Conservation (phyloP, 2,888 invertebrate genomes). For the Chloroclystis v-ata region DNA sequence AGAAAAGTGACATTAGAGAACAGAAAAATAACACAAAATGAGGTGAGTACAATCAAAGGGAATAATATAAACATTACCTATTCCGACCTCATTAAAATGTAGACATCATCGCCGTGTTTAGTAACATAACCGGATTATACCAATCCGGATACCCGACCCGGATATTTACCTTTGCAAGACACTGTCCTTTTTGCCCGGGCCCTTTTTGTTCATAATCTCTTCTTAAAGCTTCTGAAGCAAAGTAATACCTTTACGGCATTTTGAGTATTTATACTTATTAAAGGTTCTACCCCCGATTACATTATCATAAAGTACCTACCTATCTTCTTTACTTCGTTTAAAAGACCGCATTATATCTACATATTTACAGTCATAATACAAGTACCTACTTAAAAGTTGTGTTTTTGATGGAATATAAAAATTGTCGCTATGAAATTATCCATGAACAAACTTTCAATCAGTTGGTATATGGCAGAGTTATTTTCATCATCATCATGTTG, state of each 20-base stretch:
- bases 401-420: too few species aligned
- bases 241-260: slow-evolving; percentile 12
- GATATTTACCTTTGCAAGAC: slow-evolving; percentile 9
- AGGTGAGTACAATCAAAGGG: not conserved
- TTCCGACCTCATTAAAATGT: too few species aligned
- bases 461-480: too few species aligned
- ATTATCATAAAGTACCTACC: slow-evolving; percentile 11
- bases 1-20: not conserved
- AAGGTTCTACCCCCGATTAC: slow-evolving; percentile 11
- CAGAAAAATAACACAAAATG: slow-evolving; percentile 1
- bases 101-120: too few species aligned
- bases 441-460: too few species aligned
- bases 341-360: not conserved
- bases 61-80: too few species aligned
- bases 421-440: too few species aligned
- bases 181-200: slow-evolving; percentile 12
- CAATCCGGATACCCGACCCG: slow-evolving; percentile 1
- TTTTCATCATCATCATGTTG: too few species aligned
- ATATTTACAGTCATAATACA: too few species aligned
- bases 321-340: not conserved
- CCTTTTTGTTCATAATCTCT: slow-evolving; percentile 19
- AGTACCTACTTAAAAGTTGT: too few species aligned
- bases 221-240: slow-evolving; percentile 3
- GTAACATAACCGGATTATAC: not conserved
- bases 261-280: slow-evolving; percentile 8